Evolutionary conservation across 2,888 invertebrate species (phyloP), one percentile per base, ranked within the genome.

Genomic region (Sminthurides aquaticus): DNA sequence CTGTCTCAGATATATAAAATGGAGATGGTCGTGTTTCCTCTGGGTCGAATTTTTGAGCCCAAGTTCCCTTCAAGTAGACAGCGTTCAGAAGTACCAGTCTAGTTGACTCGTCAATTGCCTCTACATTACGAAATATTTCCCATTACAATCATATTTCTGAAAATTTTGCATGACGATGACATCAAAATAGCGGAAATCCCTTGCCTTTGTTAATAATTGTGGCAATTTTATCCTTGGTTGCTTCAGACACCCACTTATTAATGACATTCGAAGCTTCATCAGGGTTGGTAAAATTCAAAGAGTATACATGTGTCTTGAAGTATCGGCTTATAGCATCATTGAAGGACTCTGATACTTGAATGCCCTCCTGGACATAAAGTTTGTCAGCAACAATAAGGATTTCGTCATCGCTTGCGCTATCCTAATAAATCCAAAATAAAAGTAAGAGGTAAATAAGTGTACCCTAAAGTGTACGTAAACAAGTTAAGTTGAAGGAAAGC

Each of bases 221-320:
- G 54, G 77, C 77, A 28, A 83, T 82, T 69, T 79, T 80, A 22
- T 77, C 75, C 5, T 77, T 76, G 0, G 83, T 83, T 49, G 79
- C 74, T 5, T 77, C 73, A 27, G 76, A 76, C 5, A 82, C 81
- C 79, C 81, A 83, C 1, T 74, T 60, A 71, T 83, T 83, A 59
- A 83, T 82, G 2, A 60, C 64, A n/a, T 75, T 55, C 3, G 78
- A 75, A 18, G 76, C 66, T 22, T 73, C 76, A 28, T 68, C 67
- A 28, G 69, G 73, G 1, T 75, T 68, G 1, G 71, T 61, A 61
- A 77, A 77, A 62, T 77, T 71, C 5, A 77, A 62, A 27, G 69
- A 72, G 8, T 69, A 67, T 1, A 73, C 68, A 20, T 75, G 69
- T 1, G 70, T 70, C 2, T 57, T 59, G 54, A 76, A 75, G 63